Base-by-base conservation (phyloP, 2,888 invertebrate species). In the Pantelozetes paolii region DNA sequence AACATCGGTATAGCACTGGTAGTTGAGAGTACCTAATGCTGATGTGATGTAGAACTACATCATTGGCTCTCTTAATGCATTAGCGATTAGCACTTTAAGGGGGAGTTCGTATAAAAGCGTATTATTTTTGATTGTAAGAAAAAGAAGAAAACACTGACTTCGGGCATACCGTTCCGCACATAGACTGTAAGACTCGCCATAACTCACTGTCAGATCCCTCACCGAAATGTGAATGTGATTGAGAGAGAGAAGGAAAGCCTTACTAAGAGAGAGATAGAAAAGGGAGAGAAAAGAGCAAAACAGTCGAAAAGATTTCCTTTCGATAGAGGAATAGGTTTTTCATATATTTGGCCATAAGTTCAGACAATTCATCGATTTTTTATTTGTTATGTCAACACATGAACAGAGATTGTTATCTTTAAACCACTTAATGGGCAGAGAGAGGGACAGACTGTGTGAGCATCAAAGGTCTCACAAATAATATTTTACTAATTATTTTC, bases 1-100 rank as follows among this genome's bases (percentile, higher is more conserved):
- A 62, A 30, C 62, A 62, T 32, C 15, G 48, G 3, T 11, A n/a
- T 9, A n/a, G 2, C n/a, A n/a, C n/a, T n/a, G n/a, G n/a, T n/a
- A n/a, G n/a, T n/a, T n/a, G n/a, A n/a, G n/a, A 8, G 6, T 30
- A 62, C 62, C 62, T 62, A 62, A 62, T 62, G 28, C 2, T 11
- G 20, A 8, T 57, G 11, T 57, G 13, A 2, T 62, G 32, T 32
- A 9, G 20, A 26, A 9, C 32, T 62, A n/a, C n/a, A n/a, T 32
- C 32, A 30, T 62, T 62, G 62, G 62, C 30, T 62, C 62, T 62
- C 32, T 32, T 62, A 62, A 62, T 62, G 62, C 62, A 62, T 62
- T 62, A 2, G 11, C 62, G 62, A 62, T 62, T 62, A 62, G 62
- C 62, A 62, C 62, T 62, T 30, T 62, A 30, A 62, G 62, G 62